A percentile compares a stretch with the other conserved stretches of the same genome.
Evolutionary conservation across 2,888 invertebrate genomes (phyloP).

Genomic region (Aphidoletes aphidimyza): DNA sequence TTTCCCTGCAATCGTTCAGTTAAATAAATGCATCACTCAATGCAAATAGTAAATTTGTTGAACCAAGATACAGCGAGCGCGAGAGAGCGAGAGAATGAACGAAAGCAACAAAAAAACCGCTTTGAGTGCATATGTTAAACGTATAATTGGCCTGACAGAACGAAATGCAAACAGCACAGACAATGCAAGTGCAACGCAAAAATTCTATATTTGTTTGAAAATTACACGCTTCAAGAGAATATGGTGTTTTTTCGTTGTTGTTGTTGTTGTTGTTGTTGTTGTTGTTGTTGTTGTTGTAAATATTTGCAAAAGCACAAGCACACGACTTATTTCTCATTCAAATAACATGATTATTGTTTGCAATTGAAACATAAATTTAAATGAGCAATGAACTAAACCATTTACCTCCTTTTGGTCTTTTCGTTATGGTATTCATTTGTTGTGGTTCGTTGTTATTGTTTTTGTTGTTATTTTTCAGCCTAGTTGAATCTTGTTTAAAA

Average conservation of each 20-base stretch:
- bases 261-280: too few species aligned
- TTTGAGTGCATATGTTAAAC: not conserved
- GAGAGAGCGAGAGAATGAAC: not conserved
- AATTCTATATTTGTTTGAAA: not conserved
- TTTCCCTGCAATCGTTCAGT: not conserved
- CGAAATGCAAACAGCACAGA: not conserved
- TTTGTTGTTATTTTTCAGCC: not conserved
- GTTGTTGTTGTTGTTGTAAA: too few species aligned
- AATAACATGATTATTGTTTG: not conserved
- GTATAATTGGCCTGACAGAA: not conserved
- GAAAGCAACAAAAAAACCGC: not conserved
- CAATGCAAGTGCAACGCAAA: not conserved
- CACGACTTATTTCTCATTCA: not conserved
- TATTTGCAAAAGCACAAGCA: not conserved
- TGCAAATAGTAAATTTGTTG: not conserved
- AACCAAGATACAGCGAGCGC: not conserved
- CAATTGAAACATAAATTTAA: conserved; percentile 6
- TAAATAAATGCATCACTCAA: not conserved
- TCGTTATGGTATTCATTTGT: not conserved
- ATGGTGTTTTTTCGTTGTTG: too few species aligned
- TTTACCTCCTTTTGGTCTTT: too few species aligned
- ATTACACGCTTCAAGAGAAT: conserved; percentile 1
- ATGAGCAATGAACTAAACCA: not conserved
- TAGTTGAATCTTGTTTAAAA: not conserved
- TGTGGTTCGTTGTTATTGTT: not conserved